phyloP scores from a whole-genome alignment of 2,888 invertebrate genomes.

The Cheilosia scutellata region DNA sequence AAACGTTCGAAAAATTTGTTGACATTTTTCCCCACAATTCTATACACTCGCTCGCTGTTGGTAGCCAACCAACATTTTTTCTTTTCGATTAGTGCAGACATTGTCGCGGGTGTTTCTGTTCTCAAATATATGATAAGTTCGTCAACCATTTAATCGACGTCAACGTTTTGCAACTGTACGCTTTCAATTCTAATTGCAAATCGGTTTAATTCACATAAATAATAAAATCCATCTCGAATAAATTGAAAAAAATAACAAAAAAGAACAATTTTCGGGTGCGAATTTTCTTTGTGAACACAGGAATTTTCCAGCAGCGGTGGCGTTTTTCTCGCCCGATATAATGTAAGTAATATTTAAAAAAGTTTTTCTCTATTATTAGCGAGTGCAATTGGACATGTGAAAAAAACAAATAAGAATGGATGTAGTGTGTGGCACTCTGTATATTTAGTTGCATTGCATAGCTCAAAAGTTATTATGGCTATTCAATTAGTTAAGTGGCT shows the following conservation, averaged over 20 bases:
- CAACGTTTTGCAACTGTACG: conserved; percentile 49
- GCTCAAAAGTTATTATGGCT: conserved; percentile 25
- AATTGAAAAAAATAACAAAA: conserved; percentile 35
- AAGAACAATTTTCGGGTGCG: conserved; percentile 26
- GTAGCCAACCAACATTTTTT: conserved; percentile 64
- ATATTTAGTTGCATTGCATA: conserved; percentile 27
- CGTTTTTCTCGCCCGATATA: conserved; percentile 25
- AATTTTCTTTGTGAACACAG: conserved; percentile 41
- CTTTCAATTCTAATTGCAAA: conserved; percentile 45
- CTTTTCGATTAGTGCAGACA: conserved; percentile 59
- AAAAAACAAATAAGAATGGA: conserved; percentile 22
- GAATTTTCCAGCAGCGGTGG: conserved; percentile 51
- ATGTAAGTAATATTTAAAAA: conserved; percentile 54
- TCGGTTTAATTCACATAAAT: conserved; percentile 13
- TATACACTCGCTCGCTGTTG: conserved; percentile 65
- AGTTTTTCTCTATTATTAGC: not conserved
- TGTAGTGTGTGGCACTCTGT: conserved; percentile 16
- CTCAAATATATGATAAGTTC: conserved; percentile 45
- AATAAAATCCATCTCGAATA: conserved; percentile 16
- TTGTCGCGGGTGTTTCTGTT: conserved; percentile 74
- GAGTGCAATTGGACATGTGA: conserved; percentile 34
- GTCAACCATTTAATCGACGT: conserved; percentile 52
- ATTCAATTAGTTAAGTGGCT: not conserved
- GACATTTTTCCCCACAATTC: conserved; percentile 76
- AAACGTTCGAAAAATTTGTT: conserved; percentile 76